These are phyloP conservation scores for Chrysodeixis includens DNA, from an alignment of 2,888 invertebrate species.

Conservation along the genomic window DNA sequence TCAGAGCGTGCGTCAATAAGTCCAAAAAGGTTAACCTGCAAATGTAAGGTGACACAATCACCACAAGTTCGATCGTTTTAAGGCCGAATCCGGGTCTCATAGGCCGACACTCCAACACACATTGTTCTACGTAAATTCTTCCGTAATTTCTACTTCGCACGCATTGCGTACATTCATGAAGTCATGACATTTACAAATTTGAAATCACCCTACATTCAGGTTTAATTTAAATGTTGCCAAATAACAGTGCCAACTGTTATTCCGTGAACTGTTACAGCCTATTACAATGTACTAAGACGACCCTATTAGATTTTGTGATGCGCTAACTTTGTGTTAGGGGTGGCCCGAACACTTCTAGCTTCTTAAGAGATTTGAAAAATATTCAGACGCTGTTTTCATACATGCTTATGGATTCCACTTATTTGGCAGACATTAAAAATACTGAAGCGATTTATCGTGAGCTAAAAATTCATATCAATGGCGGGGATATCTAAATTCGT, in stretches of 20 bases:
- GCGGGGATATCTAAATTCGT: too few species aligned
- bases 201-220: slow-evolving; percentile 50
- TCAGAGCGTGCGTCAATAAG: slow-evolving; percentile 45
- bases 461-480: too few species aligned
- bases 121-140: slow-evolving; percentile 35
- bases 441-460: too few species aligned
- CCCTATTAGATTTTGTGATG: background rate
- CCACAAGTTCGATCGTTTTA: slow-evolving; percentile 41
- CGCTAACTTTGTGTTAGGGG: background rate
- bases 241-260: slow-evolving; percentile 15
- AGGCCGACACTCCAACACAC: slow-evolving; percentile 37
- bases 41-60: slow-evolving; percentile 47
- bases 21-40: slow-evolving; percentile 55
- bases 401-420: too few species aligned
- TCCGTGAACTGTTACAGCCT: slow-evolving; percentile 6
- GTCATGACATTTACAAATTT: slow-evolving; percentile 55
- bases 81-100: slow-evolving; percentile 53
- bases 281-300: slow-evolving; percentile 6
- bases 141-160: slow-evolving; percentile 58
- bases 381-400: too few species aligned
- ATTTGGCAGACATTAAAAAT: too few species aligned
- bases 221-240: slow-evolving; percentile 39
- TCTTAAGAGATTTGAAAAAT: background rate
- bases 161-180: slow-evolving; percentile 50
- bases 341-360: background rate